A percentile compares a stretch with the other conserved stretches of the same genome.
Conservation (phyloP, 1,140 invertebrate genomes). For the Heterodera carotae region DNA sequence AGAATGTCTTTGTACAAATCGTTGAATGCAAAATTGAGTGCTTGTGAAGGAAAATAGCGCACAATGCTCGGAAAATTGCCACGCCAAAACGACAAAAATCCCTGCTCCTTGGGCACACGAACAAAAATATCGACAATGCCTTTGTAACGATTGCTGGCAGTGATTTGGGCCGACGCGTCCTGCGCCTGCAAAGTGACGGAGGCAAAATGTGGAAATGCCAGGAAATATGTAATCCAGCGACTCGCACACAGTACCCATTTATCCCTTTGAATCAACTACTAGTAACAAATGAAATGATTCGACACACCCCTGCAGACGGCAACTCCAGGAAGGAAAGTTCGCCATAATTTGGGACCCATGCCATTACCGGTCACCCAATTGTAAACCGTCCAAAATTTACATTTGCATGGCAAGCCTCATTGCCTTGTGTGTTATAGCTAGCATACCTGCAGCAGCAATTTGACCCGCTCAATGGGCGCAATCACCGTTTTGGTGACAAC, state of each 20-base stretch:
- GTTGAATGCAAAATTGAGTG: conserved; percentile 65
- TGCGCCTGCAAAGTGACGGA: conserved; percentile 59
- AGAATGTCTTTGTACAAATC: conserved; percentile 65
- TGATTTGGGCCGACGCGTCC: conserved; percentile 75
- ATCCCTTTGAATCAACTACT: too few species aligned
- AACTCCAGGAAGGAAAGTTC: too few species aligned
- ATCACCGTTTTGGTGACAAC: conserved; percentile 72
- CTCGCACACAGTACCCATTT: too few species aligned
- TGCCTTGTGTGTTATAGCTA: too few species aligned
- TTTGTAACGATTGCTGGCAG: conserved; percentile 70
- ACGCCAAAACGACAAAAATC: conserved; percentile 57
- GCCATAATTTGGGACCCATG: too few species aligned
- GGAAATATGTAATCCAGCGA: too few species aligned
- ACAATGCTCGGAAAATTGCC: conserved; percentile 63
- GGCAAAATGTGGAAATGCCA: neutral
- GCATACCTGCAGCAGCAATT: conserved; percentile 67
- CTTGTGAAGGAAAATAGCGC: conserved; percentile 65
- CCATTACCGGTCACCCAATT: too few species aligned
- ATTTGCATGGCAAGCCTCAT: too few species aligned
- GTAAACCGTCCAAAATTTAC: too few species aligned
- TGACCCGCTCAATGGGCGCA: conserved; percentile 69
- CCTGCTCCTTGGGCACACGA: conserved; percentile 62
- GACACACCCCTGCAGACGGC: too few species aligned
- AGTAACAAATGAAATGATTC: too few species aligned
- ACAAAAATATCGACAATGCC: conserved; percentile 63